Conservation (phyloP, 2,797 vertebrate species). For the Lepus oiostolus region DNA sequence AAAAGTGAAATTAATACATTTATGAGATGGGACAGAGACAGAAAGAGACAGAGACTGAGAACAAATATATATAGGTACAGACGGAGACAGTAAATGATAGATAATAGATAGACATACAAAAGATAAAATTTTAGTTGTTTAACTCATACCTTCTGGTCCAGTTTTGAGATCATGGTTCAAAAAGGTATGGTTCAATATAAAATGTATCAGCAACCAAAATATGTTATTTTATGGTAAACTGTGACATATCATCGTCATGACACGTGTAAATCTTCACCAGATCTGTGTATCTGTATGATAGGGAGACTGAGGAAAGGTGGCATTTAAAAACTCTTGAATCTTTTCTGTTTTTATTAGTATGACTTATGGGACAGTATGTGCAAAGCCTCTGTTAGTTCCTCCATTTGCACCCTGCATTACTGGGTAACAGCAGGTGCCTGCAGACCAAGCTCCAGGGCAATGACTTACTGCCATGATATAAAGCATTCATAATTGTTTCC, state of each 20-base stretch:
- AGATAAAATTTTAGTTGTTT: neutral
- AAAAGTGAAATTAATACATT: neutral
- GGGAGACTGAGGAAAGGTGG: neutral
- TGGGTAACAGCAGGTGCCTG: constrained; percentile 34
- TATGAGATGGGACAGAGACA: neutral
- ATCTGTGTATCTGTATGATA: neutral
- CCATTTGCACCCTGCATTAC: neutral
- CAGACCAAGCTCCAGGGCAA: constrained; percentile 4
- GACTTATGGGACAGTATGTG: neutral
- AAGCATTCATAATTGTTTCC: constrained; percentile 76
- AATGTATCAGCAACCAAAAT: neutral
- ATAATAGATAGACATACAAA: neutral
- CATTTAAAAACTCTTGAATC: constrained; percentile 42
- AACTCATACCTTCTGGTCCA: neutral
- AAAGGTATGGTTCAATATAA: neutral
- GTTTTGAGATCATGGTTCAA: neutral
- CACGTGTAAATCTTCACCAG: neutral
- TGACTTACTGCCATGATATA: constrained; percentile 65
- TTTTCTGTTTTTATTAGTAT: constrained; percentile 25
- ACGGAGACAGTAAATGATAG: neutral
- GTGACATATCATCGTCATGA: neutral
- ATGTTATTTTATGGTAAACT: neutral
- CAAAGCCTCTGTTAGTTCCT: neutral
- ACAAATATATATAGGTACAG: neutral
- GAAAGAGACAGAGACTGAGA: neutral